phyloP scores from a whole-genome alignment of 1,140 invertebrate species.

The Zeugodacus cucurbitae region DNA sequence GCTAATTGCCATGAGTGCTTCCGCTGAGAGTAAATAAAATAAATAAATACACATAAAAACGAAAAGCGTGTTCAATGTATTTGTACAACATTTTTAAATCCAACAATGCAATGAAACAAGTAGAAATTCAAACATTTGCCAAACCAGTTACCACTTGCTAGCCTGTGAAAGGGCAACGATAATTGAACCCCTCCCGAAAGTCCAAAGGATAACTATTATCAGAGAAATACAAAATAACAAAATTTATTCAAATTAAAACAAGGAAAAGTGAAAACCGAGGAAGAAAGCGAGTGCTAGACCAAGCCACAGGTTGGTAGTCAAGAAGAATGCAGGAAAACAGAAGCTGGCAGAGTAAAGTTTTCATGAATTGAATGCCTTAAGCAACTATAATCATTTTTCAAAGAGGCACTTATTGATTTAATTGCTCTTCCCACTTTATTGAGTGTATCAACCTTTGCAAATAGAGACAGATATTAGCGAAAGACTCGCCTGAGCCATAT shows the following conservation, averaged over 20 bases:
- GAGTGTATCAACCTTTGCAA: neutral
- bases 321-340: neutral
- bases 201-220: conserved; percentile 10
- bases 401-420: too few species aligned
- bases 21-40: neutral
- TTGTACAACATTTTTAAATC: neutral
- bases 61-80: conserved; percentile 25
- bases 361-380: neutral
- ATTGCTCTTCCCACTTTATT: neutral
- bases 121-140: neutral
- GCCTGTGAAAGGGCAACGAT: neutral
- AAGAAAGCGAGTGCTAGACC: neutral
- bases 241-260: conserved; percentile 24
- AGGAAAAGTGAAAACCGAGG: neutral
- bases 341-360: neutral
- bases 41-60: neutral
- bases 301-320: neutral
- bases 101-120: neutral
- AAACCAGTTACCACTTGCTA: neutral
- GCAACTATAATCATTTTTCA: too few species aligned
- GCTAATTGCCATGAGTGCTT: neutral
- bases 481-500: too few species aligned
- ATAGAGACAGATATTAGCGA: neutral
- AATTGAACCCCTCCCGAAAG: neutral
- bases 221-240: neutral